A percentile compares a stretch with the other conserved stretches of the same genome.
Conservation (phyloP, 2,113 vertebrate species). For the Glareola pratincola region DNA sequence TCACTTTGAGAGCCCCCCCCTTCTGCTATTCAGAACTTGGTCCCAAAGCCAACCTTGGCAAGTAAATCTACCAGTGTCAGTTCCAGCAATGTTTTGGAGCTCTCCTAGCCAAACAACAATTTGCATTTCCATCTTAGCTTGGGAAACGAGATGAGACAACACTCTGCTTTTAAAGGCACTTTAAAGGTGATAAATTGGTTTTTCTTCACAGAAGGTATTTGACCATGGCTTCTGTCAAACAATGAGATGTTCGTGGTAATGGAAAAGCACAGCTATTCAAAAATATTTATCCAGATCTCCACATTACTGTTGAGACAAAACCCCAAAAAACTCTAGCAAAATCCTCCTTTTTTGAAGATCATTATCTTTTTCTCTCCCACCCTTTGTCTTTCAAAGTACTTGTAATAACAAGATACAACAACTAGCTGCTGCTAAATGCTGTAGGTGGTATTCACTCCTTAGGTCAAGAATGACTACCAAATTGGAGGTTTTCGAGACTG, state of each 20-base stretch:
- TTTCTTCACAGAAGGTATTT: slow-evolving; percentile 5
- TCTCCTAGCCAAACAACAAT: background rate
- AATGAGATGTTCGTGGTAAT: background rate
- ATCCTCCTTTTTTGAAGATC: background rate
- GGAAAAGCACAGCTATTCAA: background rate
- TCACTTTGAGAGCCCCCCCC: background rate
- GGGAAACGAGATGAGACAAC: background rate
- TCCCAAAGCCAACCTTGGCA: background rate
- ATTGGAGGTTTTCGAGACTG: background rate
- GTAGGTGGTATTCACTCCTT: background rate
- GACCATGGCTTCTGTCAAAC: background rate
- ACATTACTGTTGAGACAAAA: background rate
- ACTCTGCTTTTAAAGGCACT: background rate
- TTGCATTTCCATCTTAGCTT: background rate
- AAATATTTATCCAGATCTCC: background rate
- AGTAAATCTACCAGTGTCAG: background rate
- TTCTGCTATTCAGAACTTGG: background rate
- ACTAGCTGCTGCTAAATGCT: background rate
- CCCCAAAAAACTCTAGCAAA: background rate
- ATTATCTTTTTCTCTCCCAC: background rate
- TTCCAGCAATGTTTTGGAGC: background rate
- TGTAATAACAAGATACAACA: background rate
- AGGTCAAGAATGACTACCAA: background rate
- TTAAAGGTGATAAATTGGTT: background rate
- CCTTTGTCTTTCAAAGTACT: background rate